A percentile compares a stretch with the other conserved stretches of the same genome.
phyloP scores from a whole-genome alignment of 2,113 vertebrate genomes.

The Malaclemys terrapin region DNA sequence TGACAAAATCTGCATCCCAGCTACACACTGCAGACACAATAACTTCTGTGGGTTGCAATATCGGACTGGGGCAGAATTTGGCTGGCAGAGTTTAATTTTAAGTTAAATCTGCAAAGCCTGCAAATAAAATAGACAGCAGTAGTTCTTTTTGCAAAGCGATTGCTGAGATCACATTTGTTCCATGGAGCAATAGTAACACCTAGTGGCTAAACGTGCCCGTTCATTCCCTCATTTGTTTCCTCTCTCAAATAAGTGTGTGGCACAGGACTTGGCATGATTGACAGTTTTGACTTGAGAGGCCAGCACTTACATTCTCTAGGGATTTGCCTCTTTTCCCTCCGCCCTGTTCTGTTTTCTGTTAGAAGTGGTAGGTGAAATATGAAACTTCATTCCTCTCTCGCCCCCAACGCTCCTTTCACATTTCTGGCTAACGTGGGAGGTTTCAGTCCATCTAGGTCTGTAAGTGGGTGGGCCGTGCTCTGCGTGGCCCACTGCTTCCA shows the following conservation, averaged over 20 bases:
- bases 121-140: background rate
- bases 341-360: conserved; percentile 72
- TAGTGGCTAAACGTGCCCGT: conserved; percentile 60
- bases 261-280: conserved; percentile 47
- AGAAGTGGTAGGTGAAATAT: conserved; percentile 67
- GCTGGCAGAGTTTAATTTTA: background rate
- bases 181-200: conserved; percentile 72
- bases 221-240: background rate
- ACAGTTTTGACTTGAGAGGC: conserved; percentile 50
- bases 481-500: conserved; percentile 49
- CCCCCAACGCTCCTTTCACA: conserved; percentile 19
- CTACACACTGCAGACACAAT: background rate
- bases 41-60: background rate
- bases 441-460: conserved; percentile 58
- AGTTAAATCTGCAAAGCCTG: background rate
- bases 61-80: accelerated
- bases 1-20: background rate
- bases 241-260: background rate
- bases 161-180: background rate
- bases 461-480: conserved; percentile 69
- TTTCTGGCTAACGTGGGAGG: conserved; percentile 47
- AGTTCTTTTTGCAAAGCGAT: background rate
- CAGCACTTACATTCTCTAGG: conserved; percentile 26
- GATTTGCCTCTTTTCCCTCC: conserved; percentile 55
- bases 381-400: conserved; percentile 55